Evolutionary conservation across 2,888 invertebrate genomes (phyloP).

Genomic region (Prionchulus punctatus): DNA sequence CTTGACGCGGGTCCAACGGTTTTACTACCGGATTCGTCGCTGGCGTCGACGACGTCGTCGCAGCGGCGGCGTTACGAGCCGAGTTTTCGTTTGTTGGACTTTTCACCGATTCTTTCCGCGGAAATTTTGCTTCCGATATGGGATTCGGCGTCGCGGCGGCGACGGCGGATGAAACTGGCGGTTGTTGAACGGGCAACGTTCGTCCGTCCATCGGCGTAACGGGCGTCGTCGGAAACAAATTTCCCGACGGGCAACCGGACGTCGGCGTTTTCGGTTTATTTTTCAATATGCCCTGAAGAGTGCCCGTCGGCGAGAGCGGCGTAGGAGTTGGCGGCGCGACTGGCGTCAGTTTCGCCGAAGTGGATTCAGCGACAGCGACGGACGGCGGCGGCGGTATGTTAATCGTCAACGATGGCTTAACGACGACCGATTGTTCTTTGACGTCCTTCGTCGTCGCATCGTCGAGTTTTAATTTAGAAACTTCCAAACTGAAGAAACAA

Average conservation of each 20-base stretch:
- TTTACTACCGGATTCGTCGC: too few relatives aligned
- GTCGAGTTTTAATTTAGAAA: neutral
- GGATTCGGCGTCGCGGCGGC: neutral
- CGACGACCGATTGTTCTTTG: too few relatives aligned
- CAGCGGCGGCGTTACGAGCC: neutral
- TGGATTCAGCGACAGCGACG: neutral
- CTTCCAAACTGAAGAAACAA: neutral
- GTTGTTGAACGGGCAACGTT: neutral
- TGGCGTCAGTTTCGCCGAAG: too few relatives aligned
- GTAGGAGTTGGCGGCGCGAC: neutral
- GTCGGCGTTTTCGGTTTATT: conserved; percentile 4
- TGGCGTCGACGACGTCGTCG: too few relatives aligned
- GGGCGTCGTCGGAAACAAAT: neutral
- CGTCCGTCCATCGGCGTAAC: neutral
- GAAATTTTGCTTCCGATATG: too few relatives aligned
- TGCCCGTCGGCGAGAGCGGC: neutral
- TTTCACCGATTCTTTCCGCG: neutral
- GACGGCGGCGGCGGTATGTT: neutral
- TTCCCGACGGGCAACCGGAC: too few relatives aligned
- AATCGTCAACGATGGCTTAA: neutral
- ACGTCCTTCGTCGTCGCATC: too few relatives aligned
- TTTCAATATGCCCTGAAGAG: conserved; percentile 11
- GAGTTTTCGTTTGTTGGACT: neutral
- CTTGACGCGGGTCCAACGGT: too few relatives aligned
- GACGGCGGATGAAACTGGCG: neutral